Evolutionary conservation across 2,797 vertebrate species (phyloP).

Genomic region (Acanthiza pusilla): DNA sequence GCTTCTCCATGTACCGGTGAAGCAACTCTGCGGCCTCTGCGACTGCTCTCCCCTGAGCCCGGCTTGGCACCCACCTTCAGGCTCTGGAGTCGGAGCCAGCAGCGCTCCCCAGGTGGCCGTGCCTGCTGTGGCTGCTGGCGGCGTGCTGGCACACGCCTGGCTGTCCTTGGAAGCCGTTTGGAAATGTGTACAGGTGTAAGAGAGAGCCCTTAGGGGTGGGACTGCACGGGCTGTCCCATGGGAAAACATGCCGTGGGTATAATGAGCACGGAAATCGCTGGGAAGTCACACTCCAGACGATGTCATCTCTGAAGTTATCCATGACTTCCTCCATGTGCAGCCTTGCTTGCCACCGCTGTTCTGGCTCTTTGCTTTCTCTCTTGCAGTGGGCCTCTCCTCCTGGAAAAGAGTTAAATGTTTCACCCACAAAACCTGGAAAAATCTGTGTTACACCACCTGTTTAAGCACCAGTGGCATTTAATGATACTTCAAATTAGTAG

Average conservation of each 20-base stretch:
- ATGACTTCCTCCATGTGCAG: rapidly evolving
- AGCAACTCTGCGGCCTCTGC: not conserved
- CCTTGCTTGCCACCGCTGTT: rapidly evolving
- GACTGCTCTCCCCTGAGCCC: not conserved
- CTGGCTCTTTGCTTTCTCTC: rapidly evolving
- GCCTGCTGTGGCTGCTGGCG: not conserved
- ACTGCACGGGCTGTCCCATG: rapidly evolving
- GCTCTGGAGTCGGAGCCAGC: not conserved
- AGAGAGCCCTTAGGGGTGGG: rapidly evolving
- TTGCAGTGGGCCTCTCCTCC: not conserved
- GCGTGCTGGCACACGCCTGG: not conserved
- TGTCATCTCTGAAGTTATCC: rapidly evolving
- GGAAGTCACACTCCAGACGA: not conserved
- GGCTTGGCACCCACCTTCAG: not conserved
- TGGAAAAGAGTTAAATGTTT: not conserved
- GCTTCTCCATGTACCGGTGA: not conserved
- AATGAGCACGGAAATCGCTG: rapidly evolving
- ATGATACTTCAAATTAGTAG: not conserved
- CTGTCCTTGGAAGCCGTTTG: rapidly evolving
- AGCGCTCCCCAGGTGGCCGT: not conserved
- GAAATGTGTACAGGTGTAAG: rapidly evolving
- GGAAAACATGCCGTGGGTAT: not conserved
- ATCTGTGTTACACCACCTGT: not conserved
- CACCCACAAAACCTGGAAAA: not conserved
- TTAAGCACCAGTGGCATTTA: not conserved